Percentiles rank a stretch among this genome's conserved stretches.
Evolutionary conservation across 2,888 invertebrate genomes (phyloP).

Genomic region (Axea sp.): DNA sequence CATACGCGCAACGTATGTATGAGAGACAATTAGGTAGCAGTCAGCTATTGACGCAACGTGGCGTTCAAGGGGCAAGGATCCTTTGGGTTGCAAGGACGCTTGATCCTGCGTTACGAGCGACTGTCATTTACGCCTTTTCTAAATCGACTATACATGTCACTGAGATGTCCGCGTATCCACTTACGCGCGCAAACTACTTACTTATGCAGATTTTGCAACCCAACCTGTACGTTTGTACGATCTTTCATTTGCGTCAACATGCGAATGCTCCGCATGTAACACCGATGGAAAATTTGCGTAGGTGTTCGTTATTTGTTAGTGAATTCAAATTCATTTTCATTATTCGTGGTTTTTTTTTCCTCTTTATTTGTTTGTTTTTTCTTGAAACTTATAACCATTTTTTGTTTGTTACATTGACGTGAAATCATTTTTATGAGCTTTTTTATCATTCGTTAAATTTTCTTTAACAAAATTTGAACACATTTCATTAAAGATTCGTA

Average conservation of each 20-base stretch:
- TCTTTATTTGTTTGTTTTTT: too few relatives aligned
- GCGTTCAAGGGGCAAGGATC: slow-evolving; percentile 76
- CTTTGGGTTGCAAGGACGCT: slow-evolving; percentile 76
- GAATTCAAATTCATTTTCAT: neutral
- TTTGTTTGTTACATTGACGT: too few relatives aligned
- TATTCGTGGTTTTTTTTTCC: neutral
- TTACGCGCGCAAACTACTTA: slow-evolving; percentile 52
- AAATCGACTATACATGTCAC: slow-evolving; percentile 67
- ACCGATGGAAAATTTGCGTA: slow-evolving; percentile 7
- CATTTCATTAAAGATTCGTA: too few relatives aligned
- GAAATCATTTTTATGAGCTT: too few relatives aligned
- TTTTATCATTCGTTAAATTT: too few relatives aligned
- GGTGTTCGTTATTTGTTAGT: slow-evolving; percentile 10
- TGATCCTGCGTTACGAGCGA: slow-evolving; percentile 70
- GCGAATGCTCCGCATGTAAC: neutral
- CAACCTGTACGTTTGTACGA: slow-evolving; percentile 36
- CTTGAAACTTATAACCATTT: too few relatives aligned
- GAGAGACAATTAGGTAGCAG: slow-evolving; percentile 62
- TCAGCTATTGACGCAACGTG: slow-evolving; percentile 61
- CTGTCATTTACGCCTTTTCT: slow-evolving; percentile 70
- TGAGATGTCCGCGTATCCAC: slow-evolving; percentile 49
- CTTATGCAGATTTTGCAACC: slow-evolving; percentile 59
- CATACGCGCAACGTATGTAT: slow-evolving; percentile 32
- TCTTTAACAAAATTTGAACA: too few relatives aligned
- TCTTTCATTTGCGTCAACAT: slow-evolving; percentile 13